A percentile compares a stretch with the other conserved stretches of the same genome.
Conservation (phyloP, 1,140 invertebrate species). For the Eurytemora carolleeae region DNA sequence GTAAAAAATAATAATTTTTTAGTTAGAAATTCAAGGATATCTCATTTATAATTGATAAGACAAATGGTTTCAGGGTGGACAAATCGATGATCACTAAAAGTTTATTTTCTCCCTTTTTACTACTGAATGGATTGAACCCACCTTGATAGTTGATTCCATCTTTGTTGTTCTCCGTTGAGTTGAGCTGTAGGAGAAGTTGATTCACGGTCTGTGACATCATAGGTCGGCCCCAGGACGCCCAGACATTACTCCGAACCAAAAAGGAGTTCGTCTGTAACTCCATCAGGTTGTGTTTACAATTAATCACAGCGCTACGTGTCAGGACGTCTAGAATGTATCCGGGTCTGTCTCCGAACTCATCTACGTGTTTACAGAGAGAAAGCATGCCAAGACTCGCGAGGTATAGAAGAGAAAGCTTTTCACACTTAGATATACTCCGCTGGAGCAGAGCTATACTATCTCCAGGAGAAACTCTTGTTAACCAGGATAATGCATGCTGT, state of each 20-base stretch:
- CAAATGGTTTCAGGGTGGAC: too few species aligned
- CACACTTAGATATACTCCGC: conserved; percentile 35
- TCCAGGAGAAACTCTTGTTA: conserved; percentile 28
- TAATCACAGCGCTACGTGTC: not conserved
- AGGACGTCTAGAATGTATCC: not conserved
- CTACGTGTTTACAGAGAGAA: conserved; percentile 26
- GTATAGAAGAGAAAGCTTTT: conserved; percentile 37
- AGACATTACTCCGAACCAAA: not conserved
- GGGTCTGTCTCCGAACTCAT: not conserved
- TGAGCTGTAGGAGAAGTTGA: not conserved
- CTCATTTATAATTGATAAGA: too few species aligned
- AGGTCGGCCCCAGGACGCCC: not conserved
- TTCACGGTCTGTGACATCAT: not conserved
- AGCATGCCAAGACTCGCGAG: conserved; percentile 41
- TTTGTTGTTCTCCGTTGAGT: too few species aligned
- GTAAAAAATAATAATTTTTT: too few species aligned
- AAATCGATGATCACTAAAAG: too few species aligned
- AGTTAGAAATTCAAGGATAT: too few species aligned
- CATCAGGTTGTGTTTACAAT: not conserved
- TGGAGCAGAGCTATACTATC: conserved; percentile 33
- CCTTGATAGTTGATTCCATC: too few species aligned
- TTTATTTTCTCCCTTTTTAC: too few species aligned
- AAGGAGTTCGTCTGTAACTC: not conserved
- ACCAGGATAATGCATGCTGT: conserved; percentile 61
- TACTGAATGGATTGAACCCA: too few species aligned